Conservation (phyloP, 2,888 invertebrate species). For the Lithophane ornitopus region DNA sequence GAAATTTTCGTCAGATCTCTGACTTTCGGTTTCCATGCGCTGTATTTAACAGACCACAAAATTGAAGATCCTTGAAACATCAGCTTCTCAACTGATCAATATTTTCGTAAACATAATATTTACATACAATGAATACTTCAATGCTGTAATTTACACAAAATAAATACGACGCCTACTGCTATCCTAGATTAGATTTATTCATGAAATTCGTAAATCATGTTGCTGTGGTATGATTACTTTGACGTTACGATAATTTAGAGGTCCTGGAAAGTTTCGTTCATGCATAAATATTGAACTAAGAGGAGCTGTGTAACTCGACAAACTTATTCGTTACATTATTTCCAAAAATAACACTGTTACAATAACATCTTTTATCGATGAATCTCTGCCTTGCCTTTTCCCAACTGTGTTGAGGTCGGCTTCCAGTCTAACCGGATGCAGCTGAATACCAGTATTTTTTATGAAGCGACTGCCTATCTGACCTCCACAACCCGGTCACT, state of each 20-base stretch:
- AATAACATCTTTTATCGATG: neutral
- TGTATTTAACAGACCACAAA: neutral
- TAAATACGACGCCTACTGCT: slow-evolving; percentile 15
- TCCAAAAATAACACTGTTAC: neutral
- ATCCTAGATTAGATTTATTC: slow-evolving; percentile 34
- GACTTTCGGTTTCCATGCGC: neutral
- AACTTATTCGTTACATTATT: neutral
- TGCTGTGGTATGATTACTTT: slow-evolving; percentile 25
- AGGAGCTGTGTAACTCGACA: neutral
- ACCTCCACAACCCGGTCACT: too few species aligned
- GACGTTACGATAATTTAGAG: slow-evolving; percentile 19
- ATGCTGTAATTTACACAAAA: slow-evolving; percentile 17
- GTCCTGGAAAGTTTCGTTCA: slow-evolving; percentile 9
- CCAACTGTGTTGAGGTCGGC: too few species aligned
- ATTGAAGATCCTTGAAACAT: neutral
- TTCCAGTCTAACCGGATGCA: too few species aligned
- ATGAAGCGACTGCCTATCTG: too few species aligned
- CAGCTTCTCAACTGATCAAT: slow-evolving; percentile 3
- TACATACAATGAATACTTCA: slow-evolving; percentile 34
- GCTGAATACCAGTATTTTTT: too few species aligned
- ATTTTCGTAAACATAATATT: slow-evolving; percentile 14
- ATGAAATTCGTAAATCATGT: slow-evolving; percentile 41
- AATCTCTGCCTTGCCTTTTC: too few species aligned
- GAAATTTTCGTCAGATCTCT: neutral
- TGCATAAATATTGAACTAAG: slow-evolving; percentile 23